Base-by-base conservation (phyloP, 2,797 vertebrate genomes). In the Benthosema pterotum region DNA sequence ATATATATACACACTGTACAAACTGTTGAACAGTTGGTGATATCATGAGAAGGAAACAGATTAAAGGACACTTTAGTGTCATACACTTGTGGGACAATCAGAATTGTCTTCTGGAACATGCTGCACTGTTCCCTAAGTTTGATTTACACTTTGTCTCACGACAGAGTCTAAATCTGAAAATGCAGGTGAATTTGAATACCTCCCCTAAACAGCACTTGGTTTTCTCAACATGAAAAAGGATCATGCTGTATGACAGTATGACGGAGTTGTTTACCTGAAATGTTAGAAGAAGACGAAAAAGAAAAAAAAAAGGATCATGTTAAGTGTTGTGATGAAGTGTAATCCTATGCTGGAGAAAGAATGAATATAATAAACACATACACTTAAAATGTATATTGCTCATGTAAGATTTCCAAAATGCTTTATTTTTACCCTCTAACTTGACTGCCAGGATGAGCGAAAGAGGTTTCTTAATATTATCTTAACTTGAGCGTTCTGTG, bases 361-460 rank as follows among this genome's bases (percentile, higher is more conserved):
- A 71, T 7, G 14, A 0, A 57, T 42, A 50, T 55, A 42, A 65
- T 60, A 48, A 18, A 17, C 1, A 52, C 18, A 18, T 52, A 13
- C 16, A 56, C 0, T 48, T 22, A 62, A 64, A 12, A 53, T 25
- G 3, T 52, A 42, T 42, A 32, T 62, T 51, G 32, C 59, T 60
- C 17, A 54, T 64, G 62, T 69, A 58, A 72, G 42, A 49, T 61
- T 76, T 71, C 42, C 22, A 54, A 49, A 70, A 63, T 18, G 71
- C 42, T 54, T 1, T 14, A 67, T 72, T 63, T 80, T 51, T 50
- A 28, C 9, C 60, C 57, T 69, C 72, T 74, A 67, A 71, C 52
- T 70, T 71, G 52, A 52, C 43, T 45, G 47, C 43, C 18, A 48
- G n/a, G 49, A 43, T 15, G 48, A 16, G 12, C 8, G 13, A 51